Evolutionary conservation across 1,140 invertebrate genomes (phyloP).

Genomic region (Apis florea): DNA sequence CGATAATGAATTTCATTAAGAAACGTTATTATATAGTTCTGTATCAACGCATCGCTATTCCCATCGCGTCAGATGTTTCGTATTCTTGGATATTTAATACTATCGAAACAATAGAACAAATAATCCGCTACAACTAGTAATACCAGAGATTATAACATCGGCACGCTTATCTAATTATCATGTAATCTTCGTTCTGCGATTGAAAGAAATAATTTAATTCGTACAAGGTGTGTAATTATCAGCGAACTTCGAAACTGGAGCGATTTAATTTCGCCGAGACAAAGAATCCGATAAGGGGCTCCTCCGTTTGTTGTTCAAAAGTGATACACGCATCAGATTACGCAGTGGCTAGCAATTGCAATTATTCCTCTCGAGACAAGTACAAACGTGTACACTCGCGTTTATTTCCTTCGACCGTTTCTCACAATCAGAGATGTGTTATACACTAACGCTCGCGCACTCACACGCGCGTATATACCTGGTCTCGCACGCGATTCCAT

Average conservation of each 20-base stretch:
- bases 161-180: conserved; percentile 38
- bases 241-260: conserved; percentile 12
- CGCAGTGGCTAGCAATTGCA: not conserved
- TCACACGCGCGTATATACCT: conserved; percentile 1
- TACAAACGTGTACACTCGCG: conserved; percentile 41
- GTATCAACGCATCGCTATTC: not conserved
- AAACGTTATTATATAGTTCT: not conserved
- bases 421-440: conserved; percentile 17
- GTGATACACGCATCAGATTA: conserved; percentile 47
- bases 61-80: not conserved
- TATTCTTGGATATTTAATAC: not conserved
- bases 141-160: not conserved
- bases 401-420: conserved; percentile 49
- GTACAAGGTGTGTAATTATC: conserved; percentile 22
- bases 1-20: not conserved
- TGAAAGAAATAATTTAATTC: conserved; percentile 26
- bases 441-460: not conserved
- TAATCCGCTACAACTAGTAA: not conserved
- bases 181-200: conserved; percentile 14
- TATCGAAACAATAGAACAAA: not conserved
- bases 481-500: conserved; percentile 63
- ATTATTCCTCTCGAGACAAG: conserved; percentile 54
- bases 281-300: conserved; percentile 13
- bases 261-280: conserved; percentile 13
- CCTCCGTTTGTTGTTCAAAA: conserved; percentile 28